A percentile compares a stretch with the other conserved stretches of the same genome.
Conservation (phyloP, 2,888 invertebrate species). For the Cantharis rustica region DNA sequence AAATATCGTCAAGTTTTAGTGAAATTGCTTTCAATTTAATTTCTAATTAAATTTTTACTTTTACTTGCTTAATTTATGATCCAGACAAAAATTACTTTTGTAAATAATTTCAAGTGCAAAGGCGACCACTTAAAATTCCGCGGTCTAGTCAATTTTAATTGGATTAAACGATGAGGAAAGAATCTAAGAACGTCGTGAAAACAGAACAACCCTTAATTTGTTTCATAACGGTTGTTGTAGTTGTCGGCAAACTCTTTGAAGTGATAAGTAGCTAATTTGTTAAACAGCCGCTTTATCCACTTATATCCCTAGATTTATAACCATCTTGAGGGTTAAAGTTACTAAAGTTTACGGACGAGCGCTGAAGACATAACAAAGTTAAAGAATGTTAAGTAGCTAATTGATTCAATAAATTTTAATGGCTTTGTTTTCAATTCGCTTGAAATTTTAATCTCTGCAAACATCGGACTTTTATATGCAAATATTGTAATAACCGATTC, state of each 20-base stretch:
- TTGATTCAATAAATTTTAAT: constrained; percentile 40
- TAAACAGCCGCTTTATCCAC: constrained; percentile 54
- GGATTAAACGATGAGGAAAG: constrained; percentile 51
- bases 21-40: not conserved
- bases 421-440: constrained; percentile 30
- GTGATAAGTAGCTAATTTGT: constrained; percentile 56
- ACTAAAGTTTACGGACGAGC: constrained; percentile 33
- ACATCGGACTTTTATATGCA: constrained; percentile 22
- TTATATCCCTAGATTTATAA: constrained; percentile 52
- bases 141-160: constrained; percentile 52
- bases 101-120: constrained; percentile 22
- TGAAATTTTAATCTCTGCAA: constrained; percentile 5
- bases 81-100: constrained; percentile 1
- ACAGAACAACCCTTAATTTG: constrained; percentile 43
- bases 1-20: not conserved
- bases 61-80: constrained; percentile 3
- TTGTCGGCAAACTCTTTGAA: constrained; percentile 50
- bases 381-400: constrained; percentile 41
- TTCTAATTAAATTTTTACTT: not conserved
- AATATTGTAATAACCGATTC: constrained; percentile 25
- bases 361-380: constrained; percentile 46
- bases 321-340: constrained; percentile 44
- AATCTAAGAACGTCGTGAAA: constrained; percentile 46
- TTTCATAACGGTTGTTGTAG: constrained; percentile 38
- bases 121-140: constrained; percentile 53